These are phyloP conservation scores for Heteronetta atricapilla DNA, from an alignment of 2,113 vertebrate genomes.

Conservation along the genomic window DNA sequence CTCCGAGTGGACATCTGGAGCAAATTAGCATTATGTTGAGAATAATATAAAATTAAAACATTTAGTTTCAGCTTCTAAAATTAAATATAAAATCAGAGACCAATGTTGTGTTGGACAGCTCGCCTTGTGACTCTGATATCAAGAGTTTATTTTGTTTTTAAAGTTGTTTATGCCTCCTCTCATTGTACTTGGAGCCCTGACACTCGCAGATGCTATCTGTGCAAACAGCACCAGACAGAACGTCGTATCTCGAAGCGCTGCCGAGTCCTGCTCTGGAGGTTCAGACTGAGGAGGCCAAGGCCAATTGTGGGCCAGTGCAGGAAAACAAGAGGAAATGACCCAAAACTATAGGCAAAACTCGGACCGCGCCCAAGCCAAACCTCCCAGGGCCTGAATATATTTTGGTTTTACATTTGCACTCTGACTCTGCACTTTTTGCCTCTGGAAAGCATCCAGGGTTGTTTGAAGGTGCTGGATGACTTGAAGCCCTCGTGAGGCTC, in stretches of 20 bases:
- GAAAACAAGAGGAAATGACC: neutral
- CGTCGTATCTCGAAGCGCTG: neutral
- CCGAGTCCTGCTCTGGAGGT: neutral
- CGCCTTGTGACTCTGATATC: slow-evolving; percentile 49
- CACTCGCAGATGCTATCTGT: neutral
- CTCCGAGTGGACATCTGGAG: slow-evolving; percentile 65
- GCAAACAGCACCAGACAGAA: neutral
- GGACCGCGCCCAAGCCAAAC: neutral
- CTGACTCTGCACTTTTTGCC: neutral
- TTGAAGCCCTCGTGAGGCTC: neutral
- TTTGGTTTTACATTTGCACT: neutral
- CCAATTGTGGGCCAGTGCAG: neutral
- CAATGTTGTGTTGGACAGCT: slow-evolving; percentile 58
- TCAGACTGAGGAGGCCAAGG: neutral
- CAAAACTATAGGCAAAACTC: neutral
- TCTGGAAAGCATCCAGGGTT: neutral
- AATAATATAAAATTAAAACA: slow-evolving; percentile 81
- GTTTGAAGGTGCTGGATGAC: neutral
- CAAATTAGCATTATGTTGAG: slow-evolving; percentile 78
- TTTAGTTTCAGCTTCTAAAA: slow-evolving; percentile 77
- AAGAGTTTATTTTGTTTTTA: slow-evolving; percentile 33
- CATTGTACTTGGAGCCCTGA: neutral
- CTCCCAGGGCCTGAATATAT: neutral
- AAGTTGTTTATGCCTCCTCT: slow-evolving; percentile 4
- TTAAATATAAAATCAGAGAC: slow-evolving; percentile 70